Percentiles rank a stretch among this genome's conserved stretches.
Evolutionary conservation across 1,140 invertebrate genomes (phyloP).

Genomic region (Dryas iulia): DNA sequence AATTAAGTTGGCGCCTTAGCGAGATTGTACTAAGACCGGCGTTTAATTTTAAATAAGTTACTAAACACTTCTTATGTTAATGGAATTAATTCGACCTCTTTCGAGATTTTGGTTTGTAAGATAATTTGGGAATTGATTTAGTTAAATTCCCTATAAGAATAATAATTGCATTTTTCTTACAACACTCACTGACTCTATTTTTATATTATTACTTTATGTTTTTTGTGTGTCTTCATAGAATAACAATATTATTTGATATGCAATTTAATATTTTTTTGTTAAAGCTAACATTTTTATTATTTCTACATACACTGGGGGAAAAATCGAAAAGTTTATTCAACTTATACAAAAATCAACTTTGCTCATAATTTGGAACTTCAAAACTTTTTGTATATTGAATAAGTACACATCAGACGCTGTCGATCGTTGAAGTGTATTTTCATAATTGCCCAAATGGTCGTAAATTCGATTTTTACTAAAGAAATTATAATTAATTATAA

Average conservation of each 20-base stretch:
- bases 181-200: no score
- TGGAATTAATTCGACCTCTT: neutral
- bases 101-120: neutral
- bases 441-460: no score
- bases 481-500: no score
- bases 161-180: no score
- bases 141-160: neutral
- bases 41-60: neutral
- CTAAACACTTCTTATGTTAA: neutral
- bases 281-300: neutral
- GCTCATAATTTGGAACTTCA: neutral
- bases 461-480: no score
- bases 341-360: neutral
- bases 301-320: neutral
- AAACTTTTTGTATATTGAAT: neutral
- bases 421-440: no score
- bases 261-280: neutral
- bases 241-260: neutral
- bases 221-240: neutral
- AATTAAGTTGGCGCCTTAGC: neutral
- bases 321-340: neutral
- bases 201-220: no score
- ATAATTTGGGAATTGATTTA: neutral
- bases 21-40: neutral
- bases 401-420: neutral